These are phyloP conservation scores for Acleris holmiana DNA, from an alignment of 2,888 invertebrate genomes.

Conservation along the genomic window DNA sequence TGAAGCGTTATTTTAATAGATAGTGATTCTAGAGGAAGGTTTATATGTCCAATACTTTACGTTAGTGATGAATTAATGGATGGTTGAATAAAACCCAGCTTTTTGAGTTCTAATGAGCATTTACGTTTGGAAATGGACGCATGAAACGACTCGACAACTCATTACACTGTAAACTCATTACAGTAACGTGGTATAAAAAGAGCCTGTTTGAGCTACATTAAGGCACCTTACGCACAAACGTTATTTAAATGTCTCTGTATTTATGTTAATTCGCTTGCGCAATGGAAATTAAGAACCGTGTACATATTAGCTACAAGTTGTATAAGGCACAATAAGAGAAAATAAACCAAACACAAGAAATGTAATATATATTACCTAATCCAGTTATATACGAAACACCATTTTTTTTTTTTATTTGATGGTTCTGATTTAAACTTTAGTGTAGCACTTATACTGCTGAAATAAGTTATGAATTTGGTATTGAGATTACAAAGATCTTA, in stretches of 20 bases:
- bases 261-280: conserved; percentile 20
- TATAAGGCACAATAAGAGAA: conserved; percentile 18
- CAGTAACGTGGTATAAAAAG: conserved; percentile 11
- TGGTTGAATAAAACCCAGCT: too few species aligned
- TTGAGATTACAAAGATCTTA: too few species aligned
- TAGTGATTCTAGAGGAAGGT: too few species aligned
- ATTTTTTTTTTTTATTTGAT: not conserved
- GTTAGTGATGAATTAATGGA: too few species aligned
- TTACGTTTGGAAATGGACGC: too few species aligned
- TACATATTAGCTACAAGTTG: conserved; percentile 1
- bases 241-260: conserved; percentile 21
- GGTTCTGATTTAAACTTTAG: not conserved
- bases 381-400: conserved; percentile 4
- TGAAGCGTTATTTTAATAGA: too few species aligned
- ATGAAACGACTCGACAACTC: too few species aligned
- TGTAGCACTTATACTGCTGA: not conserved
- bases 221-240: conserved; percentile 2
- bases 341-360: not conserved
- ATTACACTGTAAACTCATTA: too few species aligned
- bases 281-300: conserved; percentile 12
- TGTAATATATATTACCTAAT: conserved; percentile 12
- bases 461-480: not conserved
- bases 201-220: not conserved
- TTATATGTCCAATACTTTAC: too few species aligned
- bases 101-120: too few species aligned